Percentiles rank a stretch among this genome's conserved stretches.
Conservation (phyloP, 2,113 vertebrate species). For the Bubalus kerabau region DNA sequence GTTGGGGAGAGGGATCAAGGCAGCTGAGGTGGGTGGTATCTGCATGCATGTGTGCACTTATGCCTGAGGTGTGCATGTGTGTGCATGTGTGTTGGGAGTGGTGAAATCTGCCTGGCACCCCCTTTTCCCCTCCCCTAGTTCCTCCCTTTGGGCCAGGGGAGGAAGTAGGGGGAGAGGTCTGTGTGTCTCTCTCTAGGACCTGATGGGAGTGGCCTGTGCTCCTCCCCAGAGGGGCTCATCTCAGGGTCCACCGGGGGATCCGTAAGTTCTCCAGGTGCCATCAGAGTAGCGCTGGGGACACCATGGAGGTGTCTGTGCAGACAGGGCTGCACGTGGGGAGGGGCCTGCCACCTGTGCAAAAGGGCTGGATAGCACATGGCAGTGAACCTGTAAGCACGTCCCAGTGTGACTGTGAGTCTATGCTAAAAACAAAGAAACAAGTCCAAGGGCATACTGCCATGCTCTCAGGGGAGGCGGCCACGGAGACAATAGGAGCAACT, state of each 20-base stretch:
- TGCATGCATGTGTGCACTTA: too few relatives aligned
- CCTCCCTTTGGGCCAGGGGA: background rate
- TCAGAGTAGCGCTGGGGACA: background rate
- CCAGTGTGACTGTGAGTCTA: background rate
- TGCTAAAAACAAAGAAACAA: background rate
- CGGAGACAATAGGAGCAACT: fast-evolving
- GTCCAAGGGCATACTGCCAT: background rate
- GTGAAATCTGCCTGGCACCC: background rate
- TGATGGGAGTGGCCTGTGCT: background rate
- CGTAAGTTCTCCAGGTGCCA: background rate
- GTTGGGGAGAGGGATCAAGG: slow-evolving; percentile 7
- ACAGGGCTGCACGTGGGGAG: background rate
- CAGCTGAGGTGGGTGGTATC: background rate
- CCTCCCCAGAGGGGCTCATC: background rate
- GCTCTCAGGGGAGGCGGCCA: background rate
- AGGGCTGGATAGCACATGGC: background rate
- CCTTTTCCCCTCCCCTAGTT: background rate
- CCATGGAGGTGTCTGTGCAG: background rate
- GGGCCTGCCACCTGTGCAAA: background rate
- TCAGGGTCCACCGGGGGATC: background rate
- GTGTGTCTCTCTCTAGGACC: background rate
- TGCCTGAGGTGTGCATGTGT: background rate
- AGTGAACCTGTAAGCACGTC: background rate
- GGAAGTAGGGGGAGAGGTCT: background rate
- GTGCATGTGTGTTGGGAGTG: background rate